Evolutionary conservation across 2,797 vertebrate species (phyloP).

Genomic region (Aeoliscus strigatus): DNA sequence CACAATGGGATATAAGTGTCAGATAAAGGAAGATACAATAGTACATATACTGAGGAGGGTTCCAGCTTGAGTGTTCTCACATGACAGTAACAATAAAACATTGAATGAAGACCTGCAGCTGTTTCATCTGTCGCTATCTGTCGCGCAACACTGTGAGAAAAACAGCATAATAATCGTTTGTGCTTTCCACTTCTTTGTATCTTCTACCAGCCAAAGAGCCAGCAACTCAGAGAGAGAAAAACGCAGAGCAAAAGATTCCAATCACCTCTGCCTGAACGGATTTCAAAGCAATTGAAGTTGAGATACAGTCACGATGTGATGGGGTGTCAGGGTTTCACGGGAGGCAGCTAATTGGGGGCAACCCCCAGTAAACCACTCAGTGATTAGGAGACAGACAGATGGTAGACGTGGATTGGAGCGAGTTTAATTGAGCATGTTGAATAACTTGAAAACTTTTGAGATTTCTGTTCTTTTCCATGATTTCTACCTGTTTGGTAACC

Average conservation of each 20-base stretch:
- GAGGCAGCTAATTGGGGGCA: slow-evolving; percentile 60
- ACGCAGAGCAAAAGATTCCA: slow-evolving; percentile 5
- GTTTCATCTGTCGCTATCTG: too few species aligned
- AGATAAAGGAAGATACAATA: too few species aligned
- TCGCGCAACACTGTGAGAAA: too few species aligned
- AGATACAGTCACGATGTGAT: slow-evolving; percentile 40
- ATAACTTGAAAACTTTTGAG: slow-evolving; percentile 48
- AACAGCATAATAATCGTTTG: too few species aligned
- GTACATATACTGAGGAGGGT: too few species aligned
- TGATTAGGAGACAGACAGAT: slow-evolving; percentile 51
- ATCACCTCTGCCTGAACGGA: slow-evolving; percentile 30
- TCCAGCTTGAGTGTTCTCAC: too few species aligned
- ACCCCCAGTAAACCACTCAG: slow-evolving; percentile 25
- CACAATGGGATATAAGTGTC: too few species aligned
- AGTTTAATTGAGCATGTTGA: slow-evolving; percentile 54
- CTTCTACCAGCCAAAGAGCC: slow-evolving; percentile 4
- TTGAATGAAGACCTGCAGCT: too few species aligned
- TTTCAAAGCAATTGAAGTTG: slow-evolving; percentile 52
- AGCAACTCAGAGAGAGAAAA: slow-evolving; percentile 2
- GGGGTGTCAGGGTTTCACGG: slow-evolving; percentile 48
- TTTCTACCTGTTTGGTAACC: slow-evolving; percentile 30
- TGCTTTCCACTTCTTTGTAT: too few species aligned
- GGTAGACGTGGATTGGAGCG: slow-evolving; percentile 37
- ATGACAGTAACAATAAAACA: too few species aligned
- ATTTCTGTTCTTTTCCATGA: slow-evolving; percentile 32